These are phyloP conservation scores for Eurytoma adleriae DNA, from an alignment of 2,888 invertebrate species.

Conservation along the genomic window DNA sequence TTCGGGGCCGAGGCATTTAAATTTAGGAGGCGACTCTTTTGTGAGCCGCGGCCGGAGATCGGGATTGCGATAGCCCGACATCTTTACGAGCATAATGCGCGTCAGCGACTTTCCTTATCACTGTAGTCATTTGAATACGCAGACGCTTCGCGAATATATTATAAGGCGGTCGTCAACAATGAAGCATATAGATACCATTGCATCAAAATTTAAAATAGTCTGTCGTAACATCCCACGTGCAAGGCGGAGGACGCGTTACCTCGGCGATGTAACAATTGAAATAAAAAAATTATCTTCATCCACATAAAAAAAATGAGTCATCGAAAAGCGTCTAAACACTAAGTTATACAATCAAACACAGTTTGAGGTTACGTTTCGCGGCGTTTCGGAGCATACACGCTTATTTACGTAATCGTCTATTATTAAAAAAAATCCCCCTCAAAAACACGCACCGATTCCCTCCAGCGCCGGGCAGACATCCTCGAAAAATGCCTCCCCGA, in stretches of 20 bases:
- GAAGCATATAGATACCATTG: neutral
- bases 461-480: neutral
- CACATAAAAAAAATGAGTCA: no score
- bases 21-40: no score
- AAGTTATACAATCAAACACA: no score
- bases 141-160: conserved; percentile 24
- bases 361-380: no score
- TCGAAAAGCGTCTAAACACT: no score
- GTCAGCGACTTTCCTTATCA: conserved; percentile 22
- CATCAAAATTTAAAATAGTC: conserved; percentile 43
- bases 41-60: neutral
- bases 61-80: conserved; percentile 8
- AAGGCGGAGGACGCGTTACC: no score
- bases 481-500: neutral
- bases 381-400: neutral
- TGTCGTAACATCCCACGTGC: neutral
- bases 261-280: no score
- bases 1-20: no score
- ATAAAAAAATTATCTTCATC: no score
- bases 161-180: conserved; percentile 22
- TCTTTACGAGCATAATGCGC: conserved; percentile 12
- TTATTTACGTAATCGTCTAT: neutral
- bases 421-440: neutral
- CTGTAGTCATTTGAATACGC: conserved; percentile 15
- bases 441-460: neutral